Conservation (phyloP, 2,797 vertebrate species). For the Parauchenoglanis ngamensis region DNA sequence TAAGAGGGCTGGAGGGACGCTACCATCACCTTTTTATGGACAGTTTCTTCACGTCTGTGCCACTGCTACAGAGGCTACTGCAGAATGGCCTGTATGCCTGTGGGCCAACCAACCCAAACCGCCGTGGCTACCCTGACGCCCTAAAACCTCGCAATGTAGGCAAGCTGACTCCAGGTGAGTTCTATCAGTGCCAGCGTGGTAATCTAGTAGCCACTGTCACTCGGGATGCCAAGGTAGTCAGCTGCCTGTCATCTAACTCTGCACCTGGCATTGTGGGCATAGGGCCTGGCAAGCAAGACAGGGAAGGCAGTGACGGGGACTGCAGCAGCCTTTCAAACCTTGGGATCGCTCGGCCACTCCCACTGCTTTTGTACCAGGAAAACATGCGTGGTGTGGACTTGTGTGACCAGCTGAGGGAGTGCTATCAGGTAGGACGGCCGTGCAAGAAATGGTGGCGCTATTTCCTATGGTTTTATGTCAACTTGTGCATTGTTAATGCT, state of each 20-base stretch:
- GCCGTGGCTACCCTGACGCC: conserved; percentile 77
- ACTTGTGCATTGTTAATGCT: conserved; percentile 81
- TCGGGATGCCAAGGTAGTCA: conserved; percentile 75
- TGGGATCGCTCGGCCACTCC: conserved; percentile 74
- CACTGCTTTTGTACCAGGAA: conserved; percentile 81
- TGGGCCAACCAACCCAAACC: conserved; percentile 75
- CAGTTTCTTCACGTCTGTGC: conserved; percentile 81
- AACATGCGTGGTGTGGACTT: conserved; percentile 83
- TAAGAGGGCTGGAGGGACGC: conserved; percentile 77
- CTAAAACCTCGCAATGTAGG: conserved; percentile 77
- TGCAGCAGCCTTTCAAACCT: conserved; percentile 65
- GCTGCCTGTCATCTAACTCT: conserved; percentile 80
- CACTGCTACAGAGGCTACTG: conserved; percentile 77
- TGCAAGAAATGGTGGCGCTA: conserved; percentile 87
- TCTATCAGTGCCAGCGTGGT: conserved; percentile 82
- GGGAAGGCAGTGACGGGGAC: conserved; percentile 66
- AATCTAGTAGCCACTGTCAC: conserved; percentile 80
- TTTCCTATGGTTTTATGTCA: conserved; percentile 84
- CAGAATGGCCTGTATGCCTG: conserved; percentile 77
- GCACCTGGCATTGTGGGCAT: conserved; percentile 81
- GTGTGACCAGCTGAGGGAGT: conserved; percentile 82
- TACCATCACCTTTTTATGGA: conserved; percentile 83
- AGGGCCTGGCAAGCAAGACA: conserved; percentile 71
- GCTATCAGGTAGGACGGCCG: conserved; percentile 81
- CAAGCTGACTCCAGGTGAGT: conserved; percentile 77